phyloP scores from a whole-genome alignment of 1,140 invertebrate genomes.

The Aphidius ervi region DNA sequence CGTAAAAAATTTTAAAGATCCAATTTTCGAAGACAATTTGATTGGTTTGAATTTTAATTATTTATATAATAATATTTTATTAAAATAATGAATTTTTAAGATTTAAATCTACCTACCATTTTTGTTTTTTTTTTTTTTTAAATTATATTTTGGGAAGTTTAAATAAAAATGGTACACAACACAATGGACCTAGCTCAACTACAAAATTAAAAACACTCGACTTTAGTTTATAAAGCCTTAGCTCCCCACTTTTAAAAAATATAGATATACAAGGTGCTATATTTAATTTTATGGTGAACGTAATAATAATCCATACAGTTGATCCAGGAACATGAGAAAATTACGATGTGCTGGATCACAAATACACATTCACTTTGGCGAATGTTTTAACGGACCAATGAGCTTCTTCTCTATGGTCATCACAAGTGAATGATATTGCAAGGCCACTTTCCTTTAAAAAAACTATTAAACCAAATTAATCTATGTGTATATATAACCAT shows the following conservation, averaged over 20 bases:
- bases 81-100: too few relatives aligned
- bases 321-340: slow-evolving; percentile 16
- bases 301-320: slow-evolving; percentile 28
- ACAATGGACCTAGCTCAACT: slow-evolving; percentile 41
- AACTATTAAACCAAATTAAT: slow-evolving; percentile 12
- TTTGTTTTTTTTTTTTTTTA: not conserved
- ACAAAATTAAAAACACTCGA: slow-evolving; percentile 40
- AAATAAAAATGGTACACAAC: slow-evolving; percentile 16
- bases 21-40: too few relatives aligned
- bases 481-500: too few relatives aligned
- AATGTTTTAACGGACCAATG: slow-evolving; percentile 25
- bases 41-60: too few relatives aligned
- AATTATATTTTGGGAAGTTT: not conserved
- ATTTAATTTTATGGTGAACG: slow-evolving; percentile 27
- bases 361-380: slow-evolving; percentile 30
- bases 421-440: slow-evolving; percentile 26
- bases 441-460: slow-evolving; percentile 35
- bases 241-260: slow-evolving; percentile 33
- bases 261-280: slow-evolving; percentile 26
- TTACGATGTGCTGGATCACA: slow-evolving; percentile 14
- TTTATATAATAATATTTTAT: too few relatives aligned
- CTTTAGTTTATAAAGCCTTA: slow-evolving; percentile 49
- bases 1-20: too few relatives aligned
- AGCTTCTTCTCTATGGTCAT: slow-evolving; percentile 21
- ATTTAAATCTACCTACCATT: slow-evolving; percentile 22